These are phyloP conservation scores for Thalassoma bifasciatum DNA, from an alignment of 2,113 vertebrate species.

Conservation along the genomic window DNA sequence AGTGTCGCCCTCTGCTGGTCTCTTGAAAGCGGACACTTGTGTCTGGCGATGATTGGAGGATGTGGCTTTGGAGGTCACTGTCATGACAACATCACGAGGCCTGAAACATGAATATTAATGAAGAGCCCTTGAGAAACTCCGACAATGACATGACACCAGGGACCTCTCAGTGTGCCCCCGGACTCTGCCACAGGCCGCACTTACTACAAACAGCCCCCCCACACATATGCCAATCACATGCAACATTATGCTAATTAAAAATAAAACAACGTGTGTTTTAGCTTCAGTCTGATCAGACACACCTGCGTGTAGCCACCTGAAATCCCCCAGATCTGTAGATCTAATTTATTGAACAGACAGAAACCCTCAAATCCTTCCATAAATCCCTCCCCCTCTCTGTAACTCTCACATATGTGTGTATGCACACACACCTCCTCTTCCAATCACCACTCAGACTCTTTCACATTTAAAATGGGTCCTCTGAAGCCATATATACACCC, in stretches of 20 bases:
- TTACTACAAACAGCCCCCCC: too few relatives aligned
- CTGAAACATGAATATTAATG: neutral
- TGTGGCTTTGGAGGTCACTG: neutral
- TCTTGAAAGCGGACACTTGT: too few relatives aligned
- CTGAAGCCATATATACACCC: neutral
- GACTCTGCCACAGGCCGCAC: neutral
- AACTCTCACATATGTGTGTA: neutral
- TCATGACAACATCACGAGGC: too few relatives aligned
- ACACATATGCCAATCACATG: neutral
- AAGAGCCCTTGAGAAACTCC: neutral
- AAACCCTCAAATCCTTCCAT: conserved; percentile 19
- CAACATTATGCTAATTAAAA: neutral
- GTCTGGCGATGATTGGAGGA: too few relatives aligned
- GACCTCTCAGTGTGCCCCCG: neutral
- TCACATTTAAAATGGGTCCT: conserved; percentile 25
- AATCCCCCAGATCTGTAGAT: neutral
- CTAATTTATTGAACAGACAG: conserved; percentile 14
- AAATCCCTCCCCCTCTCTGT: neutral
- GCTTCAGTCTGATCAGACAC: neutral
- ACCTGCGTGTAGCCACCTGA: neutral
- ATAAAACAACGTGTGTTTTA: neutral
- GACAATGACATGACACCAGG: neutral
- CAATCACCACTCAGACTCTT: conserved; percentile 4
- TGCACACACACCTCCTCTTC: neutral
- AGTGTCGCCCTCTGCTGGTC: too few relatives aligned